Base-by-base conservation (phyloP, 2,888 invertebrate genomes). In the Hemistola chrysoprasaria region DNA sequence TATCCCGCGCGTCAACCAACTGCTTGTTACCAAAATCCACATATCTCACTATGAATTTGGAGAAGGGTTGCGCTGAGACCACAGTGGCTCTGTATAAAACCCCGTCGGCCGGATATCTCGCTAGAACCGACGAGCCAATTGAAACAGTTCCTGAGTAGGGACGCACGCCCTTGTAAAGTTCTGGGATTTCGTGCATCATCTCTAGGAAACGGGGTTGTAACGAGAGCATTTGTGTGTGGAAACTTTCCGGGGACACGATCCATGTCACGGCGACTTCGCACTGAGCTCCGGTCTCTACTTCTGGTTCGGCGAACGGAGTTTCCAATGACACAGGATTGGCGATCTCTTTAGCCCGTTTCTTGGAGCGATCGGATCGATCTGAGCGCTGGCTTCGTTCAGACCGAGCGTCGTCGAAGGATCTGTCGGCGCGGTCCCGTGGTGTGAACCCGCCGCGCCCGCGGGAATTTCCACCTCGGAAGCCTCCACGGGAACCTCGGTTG, bases 11-110 rank as follows among this genome's bases (percentile, higher is more conserved):
- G 28, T 91, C 90, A 0, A 95, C 92, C 0, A 91, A 79, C 24
- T 92, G 91, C 39, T 90, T 90, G 61, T 95, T 95, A 1, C 95
- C 95, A 57, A 93, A 95, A 73, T 95, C 95, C 0, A 95, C 90
- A 62, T 93, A 95, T 11, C 91, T 90, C 0, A 95, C 93, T 40
- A 92, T 90, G 68, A 92, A 92, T 55, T 92, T 91, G 1, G 90
- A 88, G 25, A 87, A 75, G 48, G 90, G 89, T 43, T 91, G 90
- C 26, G 90, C 85, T 1, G 92, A 88, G 0, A 92, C 66, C 0
- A 95, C 82, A 22, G 91, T 90, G 0, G 94, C 95, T 32, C 95
- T 85, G 67, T 95, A 94, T 8, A 95, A 71, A 1, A 92, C 92
- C 6, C 91, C 91, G 60, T 95, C 95, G 26, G 92, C 92, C 0